Evolutionary conservation across 2,888 invertebrate species (phyloP), one percentile per base, ranked within the genome.

Genomic region (Nymphalis polychloros): DNA sequence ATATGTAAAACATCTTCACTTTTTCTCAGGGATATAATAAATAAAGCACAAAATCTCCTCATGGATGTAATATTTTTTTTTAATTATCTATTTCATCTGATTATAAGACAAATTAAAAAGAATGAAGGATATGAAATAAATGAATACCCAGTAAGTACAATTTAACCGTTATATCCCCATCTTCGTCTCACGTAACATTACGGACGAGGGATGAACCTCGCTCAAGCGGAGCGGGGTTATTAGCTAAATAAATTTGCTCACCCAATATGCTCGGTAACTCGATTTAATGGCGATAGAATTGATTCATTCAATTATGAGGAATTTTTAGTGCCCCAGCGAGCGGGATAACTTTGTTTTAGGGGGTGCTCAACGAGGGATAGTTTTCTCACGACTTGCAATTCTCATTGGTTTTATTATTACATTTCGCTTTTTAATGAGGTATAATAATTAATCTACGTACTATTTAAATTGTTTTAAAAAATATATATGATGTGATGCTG

Each of bases 221-320:
- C 81, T 78, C 77, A 80, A 82, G 77, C 80, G 79, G 81, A 73
- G 72, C 73, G 78, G 76, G 88, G 87, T 87, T 92, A 92, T 92
- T 92, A 92, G 90, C 87, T 91, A 91, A 92, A 92, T 92, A 92
- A 91, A 92, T 92, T 92, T 91, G 91, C 89, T 86, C 91, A 83
- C 87, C 86, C 92, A 92, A 92, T 92, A 92, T 92, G 92, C 90
- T 91, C 85, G 81, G 91, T 92, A 92, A 92, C 91, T 92, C 89
- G 92, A 92, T 92, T 92, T 92, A 92, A 92, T 92, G 89, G 91
- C 88, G 87, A 90, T 91, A 88, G 92, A 91, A 92, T 92, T 91
- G 92, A 92, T 91, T 92, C 92, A 92, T 92, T 92, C 92, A 92
- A 92, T 92, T 92, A 92, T 83, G 87, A 87, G 90, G 90, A 92